phyloP scores from a whole-genome alignment of 2,113 vertebrate genomes.

The Podiceps cristatus region DNA sequence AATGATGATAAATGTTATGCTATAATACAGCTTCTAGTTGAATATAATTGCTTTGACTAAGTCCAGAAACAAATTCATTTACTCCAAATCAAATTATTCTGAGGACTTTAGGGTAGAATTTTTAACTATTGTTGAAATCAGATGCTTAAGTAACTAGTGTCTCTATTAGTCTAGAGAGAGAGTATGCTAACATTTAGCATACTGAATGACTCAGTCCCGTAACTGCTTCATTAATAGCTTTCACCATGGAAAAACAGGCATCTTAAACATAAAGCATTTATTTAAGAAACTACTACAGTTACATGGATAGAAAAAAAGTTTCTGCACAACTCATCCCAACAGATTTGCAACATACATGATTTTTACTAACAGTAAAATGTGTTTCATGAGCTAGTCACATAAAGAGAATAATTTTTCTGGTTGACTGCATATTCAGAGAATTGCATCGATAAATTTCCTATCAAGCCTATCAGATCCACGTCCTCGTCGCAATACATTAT shows the following conservation, averaged over 20 bases:
- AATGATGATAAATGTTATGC: constrained; percentile 47
- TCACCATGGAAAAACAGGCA: neutral
- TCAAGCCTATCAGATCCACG: neutral
- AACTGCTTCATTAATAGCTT: neutral
- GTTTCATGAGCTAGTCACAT: neutral
- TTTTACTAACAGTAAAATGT: neutral
- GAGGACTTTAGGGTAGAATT: neutral
- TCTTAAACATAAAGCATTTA: neutral
- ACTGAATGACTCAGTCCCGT: neutral
- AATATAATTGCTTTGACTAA: constrained; percentile 37
- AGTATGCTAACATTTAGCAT: neutral
- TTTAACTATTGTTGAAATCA: neutral
- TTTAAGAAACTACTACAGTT: neutral
- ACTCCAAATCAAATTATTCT: constrained; percentile 35
- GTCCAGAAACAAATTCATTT: constrained; percentile 38
- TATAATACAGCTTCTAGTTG: neutral
- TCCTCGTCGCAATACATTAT: neutral
- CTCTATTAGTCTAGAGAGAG: neutral
- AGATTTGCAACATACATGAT: neutral
- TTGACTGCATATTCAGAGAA: neutral
- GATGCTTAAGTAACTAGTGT: neutral
- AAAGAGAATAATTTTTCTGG: neutral
- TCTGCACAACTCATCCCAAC: neutral
- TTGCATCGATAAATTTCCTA: neutral
- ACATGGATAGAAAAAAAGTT: neutral